These are phyloP conservation scores for Ophion obscuratus DNA, from an alignment of 2,888 invertebrate species.

Conservation along the genomic window DNA sequence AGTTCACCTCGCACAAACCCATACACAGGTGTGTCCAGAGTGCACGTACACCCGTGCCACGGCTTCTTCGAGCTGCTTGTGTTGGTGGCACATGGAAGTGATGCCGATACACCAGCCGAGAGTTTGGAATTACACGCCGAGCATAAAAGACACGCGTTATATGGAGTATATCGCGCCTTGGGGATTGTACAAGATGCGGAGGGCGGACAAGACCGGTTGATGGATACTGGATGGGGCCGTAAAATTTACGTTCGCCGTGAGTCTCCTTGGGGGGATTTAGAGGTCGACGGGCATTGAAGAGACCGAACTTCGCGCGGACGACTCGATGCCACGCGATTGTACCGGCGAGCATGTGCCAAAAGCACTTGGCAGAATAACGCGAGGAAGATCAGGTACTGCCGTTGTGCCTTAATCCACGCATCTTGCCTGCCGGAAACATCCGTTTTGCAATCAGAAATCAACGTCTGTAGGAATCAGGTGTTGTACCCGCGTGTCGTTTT, in stretches of 20 bases:
- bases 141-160: constrained; percentile 62
- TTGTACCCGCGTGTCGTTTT: background rate
- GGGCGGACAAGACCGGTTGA: constrained; percentile 45
- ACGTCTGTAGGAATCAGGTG: background rate
- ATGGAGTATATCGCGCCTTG: constrained; percentile 40
- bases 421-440: no score
- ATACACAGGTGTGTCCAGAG: background rate
- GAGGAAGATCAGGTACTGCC: no score
- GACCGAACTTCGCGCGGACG: constrained; percentile 32
- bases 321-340: background rate
- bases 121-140: constrained; percentile 54
- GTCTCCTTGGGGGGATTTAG: constrained; percentile 16
- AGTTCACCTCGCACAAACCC: background rate
- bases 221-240: constrained; percentile 48
- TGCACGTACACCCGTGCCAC: background rate
- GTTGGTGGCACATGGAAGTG: constrained; percentile 16
- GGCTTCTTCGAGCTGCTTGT: background rate
- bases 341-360: background rate
- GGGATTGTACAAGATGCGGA: constrained; percentile 30
- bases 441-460: no score
- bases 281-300: constrained; percentile 36
- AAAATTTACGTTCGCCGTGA: constrained; percentile 50
- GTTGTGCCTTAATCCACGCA: no score
- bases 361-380: background rate
- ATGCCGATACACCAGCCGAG: constrained; percentile 30